These are phyloP conservation scores for Epinephelus coioides DNA, from an alignment of 2,797 vertebrate species.

Conservation along the genomic window DNA sequence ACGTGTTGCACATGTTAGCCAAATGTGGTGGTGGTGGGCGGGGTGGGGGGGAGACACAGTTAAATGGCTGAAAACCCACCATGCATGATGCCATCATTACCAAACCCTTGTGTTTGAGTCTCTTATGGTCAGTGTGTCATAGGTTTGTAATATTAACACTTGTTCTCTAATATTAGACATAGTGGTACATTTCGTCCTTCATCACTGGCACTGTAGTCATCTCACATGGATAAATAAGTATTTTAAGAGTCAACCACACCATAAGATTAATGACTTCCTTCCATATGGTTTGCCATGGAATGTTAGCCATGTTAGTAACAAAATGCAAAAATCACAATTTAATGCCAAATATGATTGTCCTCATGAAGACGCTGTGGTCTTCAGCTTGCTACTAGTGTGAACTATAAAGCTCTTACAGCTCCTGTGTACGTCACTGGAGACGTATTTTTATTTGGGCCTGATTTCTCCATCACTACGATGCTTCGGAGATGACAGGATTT, in stretches of 20 bases:
- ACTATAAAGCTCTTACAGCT: slow-evolving; percentile 54
- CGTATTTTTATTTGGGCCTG: slow-evolving; percentile 37
- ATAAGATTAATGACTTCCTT: slow-evolving; percentile 42
- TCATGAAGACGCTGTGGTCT: slow-evolving; percentile 48
- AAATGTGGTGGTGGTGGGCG: slow-evolving; percentile 9
- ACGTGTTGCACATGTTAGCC: slow-evolving; percentile 69
- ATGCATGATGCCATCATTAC: slow-evolving; percentile 70
- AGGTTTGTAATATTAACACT: slow-evolving; percentile 61
- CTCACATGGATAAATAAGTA: slow-evolving; percentile 36
- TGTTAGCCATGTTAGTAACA: slow-evolving; percentile 57
- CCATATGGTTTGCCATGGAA: slow-evolving; percentile 44
- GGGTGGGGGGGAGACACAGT: neutral
- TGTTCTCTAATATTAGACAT: slow-evolving; percentile 54
- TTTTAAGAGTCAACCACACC: slow-evolving; percentile 26
- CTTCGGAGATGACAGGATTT: slow-evolving; percentile 21
- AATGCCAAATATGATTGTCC: slow-evolving; percentile 80
- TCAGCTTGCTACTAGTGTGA: slow-evolving; percentile 58
- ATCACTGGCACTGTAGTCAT: slow-evolving; percentile 39
- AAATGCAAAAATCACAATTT: slow-evolving; percentile 49
- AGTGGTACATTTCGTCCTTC: slow-evolving; percentile 42
- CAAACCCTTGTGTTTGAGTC: slow-evolving; percentile 58
- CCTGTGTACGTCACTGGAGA: slow-evolving; percentile 39
- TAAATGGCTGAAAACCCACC: slow-evolving; percentile 36
- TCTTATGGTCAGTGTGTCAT: slow-evolving; percentile 43
- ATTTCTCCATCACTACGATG: slow-evolving; percentile 25